These are phyloP conservation scores for Platorchestia sp. DNA, from an alignment of 1,140 invertebrate genomes.

Conservation along the genomic window DNA sequence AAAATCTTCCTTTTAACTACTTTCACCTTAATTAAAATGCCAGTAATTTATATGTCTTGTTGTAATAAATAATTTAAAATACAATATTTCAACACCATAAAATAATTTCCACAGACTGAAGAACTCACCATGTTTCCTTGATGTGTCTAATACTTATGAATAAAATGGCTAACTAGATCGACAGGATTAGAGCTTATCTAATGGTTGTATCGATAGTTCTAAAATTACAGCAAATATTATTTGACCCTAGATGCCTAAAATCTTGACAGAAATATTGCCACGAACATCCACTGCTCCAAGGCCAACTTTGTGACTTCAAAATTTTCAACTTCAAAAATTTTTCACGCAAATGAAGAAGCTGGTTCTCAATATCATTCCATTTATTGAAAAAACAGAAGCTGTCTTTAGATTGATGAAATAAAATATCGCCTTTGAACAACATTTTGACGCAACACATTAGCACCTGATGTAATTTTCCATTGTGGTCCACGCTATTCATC, in stretches of 20 bases:
- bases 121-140: background rate
- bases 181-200: background rate
- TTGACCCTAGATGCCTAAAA: background rate
- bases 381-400: background rate
- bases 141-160: background rate
- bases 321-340: background rate
- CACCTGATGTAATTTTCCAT: background rate
- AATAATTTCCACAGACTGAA: background rate
- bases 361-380: background rate
- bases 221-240: background rate
- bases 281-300: background rate
- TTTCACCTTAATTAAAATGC: no score
- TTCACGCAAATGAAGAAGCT: background rate
- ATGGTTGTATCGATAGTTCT: background rate
- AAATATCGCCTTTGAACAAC: background rate
- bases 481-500: background rate
- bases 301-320: background rate
- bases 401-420: background rate
- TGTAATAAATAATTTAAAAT: no score
- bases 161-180: background rate
- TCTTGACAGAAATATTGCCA: background rate
- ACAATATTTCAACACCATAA: no score
- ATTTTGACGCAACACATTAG: background rate
- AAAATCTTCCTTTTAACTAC: no score
- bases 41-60: no score